phyloP scores from a whole-genome alignment of 2,888 invertebrate species.

The Cheilosia variabilis region DNA sequence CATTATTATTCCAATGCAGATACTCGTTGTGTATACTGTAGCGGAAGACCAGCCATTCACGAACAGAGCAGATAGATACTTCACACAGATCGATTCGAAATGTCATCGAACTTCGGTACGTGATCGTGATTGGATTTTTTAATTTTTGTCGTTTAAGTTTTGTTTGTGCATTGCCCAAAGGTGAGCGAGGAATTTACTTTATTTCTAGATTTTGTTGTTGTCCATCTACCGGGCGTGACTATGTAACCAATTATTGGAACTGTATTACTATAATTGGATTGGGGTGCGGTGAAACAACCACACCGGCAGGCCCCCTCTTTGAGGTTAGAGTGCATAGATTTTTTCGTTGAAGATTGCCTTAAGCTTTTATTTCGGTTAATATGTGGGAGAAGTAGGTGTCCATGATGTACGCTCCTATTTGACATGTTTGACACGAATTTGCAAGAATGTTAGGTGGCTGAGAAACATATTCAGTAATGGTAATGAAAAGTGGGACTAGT shows the following conservation, averaged over 20 bases:
- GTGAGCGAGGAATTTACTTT: conserved; percentile 6
- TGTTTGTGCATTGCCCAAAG: conserved; percentile 20
- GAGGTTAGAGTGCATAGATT: not conserved
- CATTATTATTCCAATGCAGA: conserved; percentile 14
- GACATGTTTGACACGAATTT: conserved; percentile 12
- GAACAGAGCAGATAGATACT: conserved; percentile 9
- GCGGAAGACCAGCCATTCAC: conserved; percentile 30
- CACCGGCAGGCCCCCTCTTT: not conserved
- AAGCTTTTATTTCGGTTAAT: not conserved
- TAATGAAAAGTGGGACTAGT: not conserved
- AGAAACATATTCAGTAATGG: not conserved
- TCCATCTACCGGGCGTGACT: conserved; percentile 39
- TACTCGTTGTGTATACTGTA: not conserved
- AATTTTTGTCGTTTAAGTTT: conserved; percentile 41
- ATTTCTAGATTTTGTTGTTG: conserved; percentile 10
- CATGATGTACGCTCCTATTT: not conserved
- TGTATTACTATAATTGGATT: conserved; percentile 23
- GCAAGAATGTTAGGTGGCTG: not conserved
- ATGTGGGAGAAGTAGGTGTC: not conserved
- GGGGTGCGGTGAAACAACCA: not conserved
- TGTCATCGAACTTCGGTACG: conserved; percentile 64
- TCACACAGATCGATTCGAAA: conserved; percentile 53
- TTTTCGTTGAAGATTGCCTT: not conserved
- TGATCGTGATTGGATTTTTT: conserved; percentile 65
- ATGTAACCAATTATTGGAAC: conserved; percentile 13